Evolutionary conservation across 2,888 invertebrate species (phyloP).

Genomic region (Acleris laterana): DNA sequence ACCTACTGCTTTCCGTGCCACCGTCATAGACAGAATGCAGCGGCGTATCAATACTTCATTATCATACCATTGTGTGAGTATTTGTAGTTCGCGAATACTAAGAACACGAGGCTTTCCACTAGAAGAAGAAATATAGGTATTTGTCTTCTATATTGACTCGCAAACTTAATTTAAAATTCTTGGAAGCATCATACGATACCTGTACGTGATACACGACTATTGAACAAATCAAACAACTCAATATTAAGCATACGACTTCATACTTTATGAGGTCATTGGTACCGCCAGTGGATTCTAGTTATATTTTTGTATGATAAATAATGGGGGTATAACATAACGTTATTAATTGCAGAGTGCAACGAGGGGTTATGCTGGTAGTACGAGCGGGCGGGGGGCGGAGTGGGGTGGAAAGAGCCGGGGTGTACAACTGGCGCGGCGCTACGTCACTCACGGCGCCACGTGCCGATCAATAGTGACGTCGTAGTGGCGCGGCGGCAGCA

Average conservation of each 20-base stretch:
- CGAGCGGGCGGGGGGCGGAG: conserved; percentile 38
- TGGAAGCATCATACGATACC: neutral
- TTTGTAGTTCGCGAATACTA: conserved; percentile 21
- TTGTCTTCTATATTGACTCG: conserved; percentile 7
- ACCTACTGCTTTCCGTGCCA: conserved; percentile 16
- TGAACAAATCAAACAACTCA: too few relatives aligned
- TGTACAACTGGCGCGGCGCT: conserved; percentile 69
- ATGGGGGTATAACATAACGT: conserved; percentile 48
- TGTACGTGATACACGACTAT: too few relatives aligned
- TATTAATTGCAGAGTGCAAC: conserved; percentile 59
- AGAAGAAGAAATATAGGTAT: neutral
- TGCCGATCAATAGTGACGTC: conserved; percentile 84
- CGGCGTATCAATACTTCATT: conserved; percentile 22
- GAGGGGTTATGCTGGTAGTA: conserved; percentile 40
- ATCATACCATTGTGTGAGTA: conserved; percentile 12
- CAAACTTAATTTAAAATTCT: neutral
- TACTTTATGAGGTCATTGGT: conserved; percentile 14
- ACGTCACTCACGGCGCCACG: conserved; percentile 83
- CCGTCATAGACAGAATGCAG: conserved; percentile 8
- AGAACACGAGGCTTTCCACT: conserved; percentile 11
- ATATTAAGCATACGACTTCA: neutral
- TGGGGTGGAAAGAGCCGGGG: conserved; percentile 49
- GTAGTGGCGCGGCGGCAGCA: conserved; percentile 54
- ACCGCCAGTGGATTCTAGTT: conserved; percentile 10
- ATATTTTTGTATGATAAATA: conserved; percentile 2